Conservation (phyloP, 2,888 invertebrate species). For the Leptopterna dolabrata region DNA sequence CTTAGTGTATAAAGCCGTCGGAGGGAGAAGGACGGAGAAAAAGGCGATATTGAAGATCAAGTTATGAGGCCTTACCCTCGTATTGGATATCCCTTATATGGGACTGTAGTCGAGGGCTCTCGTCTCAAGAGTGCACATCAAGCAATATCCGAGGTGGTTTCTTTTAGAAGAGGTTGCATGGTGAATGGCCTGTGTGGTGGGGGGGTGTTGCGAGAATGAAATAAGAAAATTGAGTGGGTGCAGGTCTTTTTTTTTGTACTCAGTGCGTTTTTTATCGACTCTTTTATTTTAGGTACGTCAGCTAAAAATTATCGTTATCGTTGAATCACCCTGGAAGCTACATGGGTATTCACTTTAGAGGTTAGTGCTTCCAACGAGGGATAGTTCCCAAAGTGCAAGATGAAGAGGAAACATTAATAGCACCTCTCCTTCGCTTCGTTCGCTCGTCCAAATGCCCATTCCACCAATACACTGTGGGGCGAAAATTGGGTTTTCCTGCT, state of each 20-base stretch:
- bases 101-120: background rate
- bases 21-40: background rate
- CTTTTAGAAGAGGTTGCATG: background rate
- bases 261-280: background rate
- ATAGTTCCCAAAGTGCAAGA: background rate
- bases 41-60: background rate
- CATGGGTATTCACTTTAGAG: background rate
- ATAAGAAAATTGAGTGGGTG: background rate
- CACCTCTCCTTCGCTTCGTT: too few species aligned
- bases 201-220: background rate
- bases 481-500: too few species aligned
- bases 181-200: background rate
- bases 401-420: too few species aligned
- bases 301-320: background rate
- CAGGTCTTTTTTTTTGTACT: background rate
- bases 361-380: background rate
- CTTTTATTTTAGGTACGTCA: background rate
- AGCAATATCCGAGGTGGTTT: background rate
- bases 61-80: background rate
- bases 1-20: background rate
- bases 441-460: too few species aligned
- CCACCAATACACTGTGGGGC: too few species aligned
- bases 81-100: background rate
- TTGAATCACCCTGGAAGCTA: background rate
- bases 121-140: conserved; percentile 7